Conservation (phyloP, 2,888 invertebrate genomes). For the Adineta ricciae region DNA sequence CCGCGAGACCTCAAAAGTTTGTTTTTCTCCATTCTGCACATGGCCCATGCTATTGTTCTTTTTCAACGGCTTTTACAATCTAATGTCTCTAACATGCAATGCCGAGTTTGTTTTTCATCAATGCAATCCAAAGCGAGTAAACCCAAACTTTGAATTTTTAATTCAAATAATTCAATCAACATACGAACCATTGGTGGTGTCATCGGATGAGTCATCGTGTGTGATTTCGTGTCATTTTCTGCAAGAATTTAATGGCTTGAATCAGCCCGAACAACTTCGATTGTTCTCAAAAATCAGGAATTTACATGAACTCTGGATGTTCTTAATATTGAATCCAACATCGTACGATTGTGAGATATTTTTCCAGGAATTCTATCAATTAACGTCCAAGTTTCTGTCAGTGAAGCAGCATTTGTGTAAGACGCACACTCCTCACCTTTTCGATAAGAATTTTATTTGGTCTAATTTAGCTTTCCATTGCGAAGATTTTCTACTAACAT, state of each 20-base stretch:
- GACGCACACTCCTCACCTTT: no score
- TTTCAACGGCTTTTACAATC: no score
- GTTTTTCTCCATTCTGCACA: no score
- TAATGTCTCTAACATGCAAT: no score
- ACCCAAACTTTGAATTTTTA: background rate
- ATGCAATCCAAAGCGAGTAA: background rate
- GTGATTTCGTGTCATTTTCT: background rate
- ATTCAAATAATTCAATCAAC: background rate
- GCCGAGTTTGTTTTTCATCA: background rate
- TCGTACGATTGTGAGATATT: background rate
- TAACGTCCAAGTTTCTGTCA: background rate
- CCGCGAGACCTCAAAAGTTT: no score
- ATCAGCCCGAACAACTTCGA: background rate
- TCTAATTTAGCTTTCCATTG: background rate
- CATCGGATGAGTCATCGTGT: background rate
- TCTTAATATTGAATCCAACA: background rate
- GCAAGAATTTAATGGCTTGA: background rate
- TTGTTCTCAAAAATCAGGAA: background rate
- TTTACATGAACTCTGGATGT: background rate
- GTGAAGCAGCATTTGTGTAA: background rate
- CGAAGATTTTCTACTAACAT: background rate
- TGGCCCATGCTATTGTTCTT: background rate
- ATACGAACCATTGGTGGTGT: background rate
- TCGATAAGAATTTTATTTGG: no score
- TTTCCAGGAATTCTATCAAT: background rate